These are phyloP conservation scores for Eurois occulta DNA, from an alignment of 2,888 invertebrate species.

Conservation along the genomic window DNA sequence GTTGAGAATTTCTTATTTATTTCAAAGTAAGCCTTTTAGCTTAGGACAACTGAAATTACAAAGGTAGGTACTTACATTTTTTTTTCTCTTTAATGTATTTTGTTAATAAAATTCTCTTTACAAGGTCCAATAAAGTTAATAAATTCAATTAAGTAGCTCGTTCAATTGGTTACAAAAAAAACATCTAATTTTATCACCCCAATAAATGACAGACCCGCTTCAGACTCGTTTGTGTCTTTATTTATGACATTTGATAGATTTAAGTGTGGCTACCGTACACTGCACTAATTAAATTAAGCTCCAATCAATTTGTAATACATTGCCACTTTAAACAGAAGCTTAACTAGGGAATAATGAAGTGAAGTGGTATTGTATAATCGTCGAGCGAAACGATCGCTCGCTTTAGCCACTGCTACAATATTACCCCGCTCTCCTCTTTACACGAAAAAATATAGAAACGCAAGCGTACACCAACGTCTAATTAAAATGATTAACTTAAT, in stretches of 20 bases:
- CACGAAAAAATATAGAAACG: conserved; percentile 77
- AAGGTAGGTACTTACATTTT: background rate
- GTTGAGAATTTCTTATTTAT: conserved; percentile 51
- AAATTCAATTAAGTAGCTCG: conserved; percentile 64
- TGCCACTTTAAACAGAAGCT: conserved; percentile 29
- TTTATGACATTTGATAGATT: conserved; percentile 64
- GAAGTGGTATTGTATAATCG: conserved; percentile 45
- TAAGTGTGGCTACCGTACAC: conserved; percentile 54
- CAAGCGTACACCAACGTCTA: conserved; percentile 86
- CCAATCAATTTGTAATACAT: conserved; percentile 50
- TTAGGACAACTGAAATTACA: too few species aligned
- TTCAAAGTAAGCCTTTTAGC: conserved; percentile 18
- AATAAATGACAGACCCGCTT: conserved; percentile 60
- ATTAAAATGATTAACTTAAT: conserved; percentile 91
- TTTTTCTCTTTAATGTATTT: background rate
- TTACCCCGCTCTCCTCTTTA: conserved; percentile 64
- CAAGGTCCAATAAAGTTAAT: conserved; percentile 60
- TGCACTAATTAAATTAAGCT: conserved; percentile 38
- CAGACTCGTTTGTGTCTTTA: conserved; percentile 62
- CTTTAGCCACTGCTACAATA: conserved; percentile 23
- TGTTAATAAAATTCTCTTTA: conserved; percentile 29
- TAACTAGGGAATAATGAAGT: conserved; percentile 34
- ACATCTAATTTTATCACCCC: conserved; percentile 62
- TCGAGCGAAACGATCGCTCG: conserved; percentile 45
- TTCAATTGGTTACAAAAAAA: conserved; percentile 54